Conservation (phyloP, 2,797 vertebrate genomes). For the Triplophysa bombifrons region DNA sequence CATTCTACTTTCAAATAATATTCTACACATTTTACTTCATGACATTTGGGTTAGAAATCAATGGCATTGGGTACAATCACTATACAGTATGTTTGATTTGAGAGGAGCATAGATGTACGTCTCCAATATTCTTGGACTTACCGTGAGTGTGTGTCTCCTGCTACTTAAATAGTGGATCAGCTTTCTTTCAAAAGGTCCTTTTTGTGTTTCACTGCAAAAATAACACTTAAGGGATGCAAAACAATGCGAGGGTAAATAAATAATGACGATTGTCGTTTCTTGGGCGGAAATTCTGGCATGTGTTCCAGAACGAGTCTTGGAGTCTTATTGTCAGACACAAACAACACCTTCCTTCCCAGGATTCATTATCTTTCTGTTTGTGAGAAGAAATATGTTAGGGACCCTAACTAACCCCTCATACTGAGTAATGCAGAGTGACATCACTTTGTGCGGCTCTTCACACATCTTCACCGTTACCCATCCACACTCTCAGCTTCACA, state of each 20-base stretch:
- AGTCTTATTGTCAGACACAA: background rate
- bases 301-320: background rate
- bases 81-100: too few relatives aligned
- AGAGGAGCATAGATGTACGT: background rate
- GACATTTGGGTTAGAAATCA: too few relatives aligned
- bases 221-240: background rate
- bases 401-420: conserved; percentile 46
- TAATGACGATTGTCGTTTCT: background rate
- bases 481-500: conserved; percentile 71
- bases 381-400: conserved; percentile 8
- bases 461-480: conserved; percentile 65
- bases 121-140: background rate
- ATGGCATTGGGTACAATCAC: too few relatives aligned
- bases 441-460: conserved; percentile 57
- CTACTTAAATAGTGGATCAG: background rate
- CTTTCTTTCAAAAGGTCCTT: background rate
- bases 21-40: too few relatives aligned
- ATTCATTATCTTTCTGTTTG: background rate
- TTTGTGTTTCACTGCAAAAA: background rate
- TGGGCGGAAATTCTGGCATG: background rate
- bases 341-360: conserved; percentile 1
- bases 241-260: background rate
- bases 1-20: too few relatives aligned
- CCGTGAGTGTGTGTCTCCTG: background rate
- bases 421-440: conserved; percentile 63